Evolutionary conservation across 2,113 vertebrate genomes (phyloP).

Genomic region (Thryonomys swinderianus): DNA sequence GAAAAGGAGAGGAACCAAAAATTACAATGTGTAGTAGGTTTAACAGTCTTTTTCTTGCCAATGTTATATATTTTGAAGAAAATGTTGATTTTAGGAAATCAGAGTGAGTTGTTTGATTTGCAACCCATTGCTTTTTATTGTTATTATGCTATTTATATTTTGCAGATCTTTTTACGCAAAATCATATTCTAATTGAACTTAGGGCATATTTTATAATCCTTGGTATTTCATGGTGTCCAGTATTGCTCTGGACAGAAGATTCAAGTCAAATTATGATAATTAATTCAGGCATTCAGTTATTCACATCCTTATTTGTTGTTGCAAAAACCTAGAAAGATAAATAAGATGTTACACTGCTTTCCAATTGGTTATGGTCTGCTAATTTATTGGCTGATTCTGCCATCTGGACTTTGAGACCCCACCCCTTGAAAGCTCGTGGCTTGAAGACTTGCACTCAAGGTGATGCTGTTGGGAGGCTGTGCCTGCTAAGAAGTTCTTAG

Average conservation of each 20-base stretch:
- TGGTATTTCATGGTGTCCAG: neutral
- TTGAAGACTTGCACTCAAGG: neutral
- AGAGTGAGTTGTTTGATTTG: neutral
- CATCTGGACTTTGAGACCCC: neutral
- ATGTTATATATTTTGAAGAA: neutral
- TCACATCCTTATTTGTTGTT: neutral
- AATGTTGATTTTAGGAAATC: neutral
- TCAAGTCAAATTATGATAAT: neutral
- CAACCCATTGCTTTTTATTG: neutral
- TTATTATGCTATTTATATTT: neutral
- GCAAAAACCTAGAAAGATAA: neutral
- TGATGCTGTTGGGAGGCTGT: neutral
- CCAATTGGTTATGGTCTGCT: neutral
- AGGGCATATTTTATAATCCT: conserved; percentile 25
- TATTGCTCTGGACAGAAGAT: neutral
- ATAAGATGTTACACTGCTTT: neutral
- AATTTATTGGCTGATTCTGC: neutral
- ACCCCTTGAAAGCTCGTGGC: neutral
- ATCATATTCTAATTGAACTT: neutral
- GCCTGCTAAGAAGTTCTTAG: neutral
- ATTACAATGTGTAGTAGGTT: neutral
- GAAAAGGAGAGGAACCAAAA: neutral
- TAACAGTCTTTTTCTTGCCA: neutral
- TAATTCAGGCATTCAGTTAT: neutral
- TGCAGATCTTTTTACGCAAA: neutral